A percentile compares a stretch with the other conserved stretches of the same genome.
Evolutionary conservation across 2,113 vertebrate species (phyloP).

Genomic region (Halcyon malimbica): DNA sequence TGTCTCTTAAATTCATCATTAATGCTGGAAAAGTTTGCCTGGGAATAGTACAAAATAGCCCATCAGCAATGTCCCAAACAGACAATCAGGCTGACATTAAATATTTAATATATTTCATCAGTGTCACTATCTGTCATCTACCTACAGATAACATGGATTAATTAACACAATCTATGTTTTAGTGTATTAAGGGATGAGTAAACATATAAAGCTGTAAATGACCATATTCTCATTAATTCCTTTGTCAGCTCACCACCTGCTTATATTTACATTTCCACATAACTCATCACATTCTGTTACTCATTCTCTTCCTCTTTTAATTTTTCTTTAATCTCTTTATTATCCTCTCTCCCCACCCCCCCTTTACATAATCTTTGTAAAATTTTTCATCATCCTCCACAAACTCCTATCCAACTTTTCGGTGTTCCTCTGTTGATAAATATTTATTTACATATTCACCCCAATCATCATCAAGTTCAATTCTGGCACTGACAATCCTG

Average conservation of each 20-base stretch:
- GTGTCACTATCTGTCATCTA: background rate
- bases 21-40: background rate
- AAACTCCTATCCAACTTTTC: background rate
- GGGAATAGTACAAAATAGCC: background rate
- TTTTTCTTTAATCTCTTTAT: background rate
- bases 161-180: background rate
- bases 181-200: background rate
- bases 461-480: background rate
- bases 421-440: background rate
- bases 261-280: slow-evolving; percentile 4
- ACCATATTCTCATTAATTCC: background rate
- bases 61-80: background rate
- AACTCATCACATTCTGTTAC: background rate
- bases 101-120: background rate
- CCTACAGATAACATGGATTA: background rate
- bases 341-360: background rate
- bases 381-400: background rate
- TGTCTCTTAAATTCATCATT: background rate
- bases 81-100: background rate
- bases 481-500: background rate
- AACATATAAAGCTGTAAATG: background rate
- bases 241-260: slow-evolving; percentile 4
- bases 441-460: background rate
- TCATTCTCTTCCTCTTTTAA: background rate
- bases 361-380: background rate